These are phyloP conservation scores for Drosophila tsacasi DNA, from an alignment of 1,140 invertebrate genomes.

Conservation along the genomic window DNA sequence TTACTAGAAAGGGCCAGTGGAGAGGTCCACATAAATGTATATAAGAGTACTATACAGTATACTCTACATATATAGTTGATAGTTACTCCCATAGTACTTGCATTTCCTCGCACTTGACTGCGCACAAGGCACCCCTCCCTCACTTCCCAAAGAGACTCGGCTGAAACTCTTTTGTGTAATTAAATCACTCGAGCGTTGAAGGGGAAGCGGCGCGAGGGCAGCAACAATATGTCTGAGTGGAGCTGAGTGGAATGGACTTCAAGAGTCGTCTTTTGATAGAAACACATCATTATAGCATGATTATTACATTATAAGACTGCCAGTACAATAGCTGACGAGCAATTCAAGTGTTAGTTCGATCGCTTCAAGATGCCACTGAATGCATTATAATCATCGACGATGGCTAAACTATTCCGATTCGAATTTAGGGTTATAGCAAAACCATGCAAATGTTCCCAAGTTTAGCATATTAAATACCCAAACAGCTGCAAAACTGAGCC, in stretches of 20 bases:
- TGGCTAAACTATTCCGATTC: neutral
- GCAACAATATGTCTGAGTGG: constrained; percentile 23
- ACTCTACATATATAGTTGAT: constrained; percentile 27
- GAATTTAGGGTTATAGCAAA: constrained; percentile 14
- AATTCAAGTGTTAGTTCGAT: constrained; percentile 55
- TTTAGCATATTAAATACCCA: constrained; percentile 43
- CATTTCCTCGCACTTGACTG: constrained; percentile 81
- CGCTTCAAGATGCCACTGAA: constrained; percentile 16
- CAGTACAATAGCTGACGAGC: constrained; percentile 33
- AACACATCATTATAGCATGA: constrained; percentile 75
- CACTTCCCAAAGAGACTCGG: neutral
- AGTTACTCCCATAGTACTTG: constrained; percentile 45
- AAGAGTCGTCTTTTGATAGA: constrained; percentile 50
- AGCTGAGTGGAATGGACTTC: constrained; percentile 28
- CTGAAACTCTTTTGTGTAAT: constrained; percentile 63
- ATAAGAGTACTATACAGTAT: constrained; percentile 11
- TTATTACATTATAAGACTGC: constrained; percentile 55
- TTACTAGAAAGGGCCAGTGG: constrained; percentile 64
- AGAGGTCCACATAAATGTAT: constrained; percentile 38
- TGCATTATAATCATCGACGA: constrained; percentile 13
- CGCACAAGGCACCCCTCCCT: constrained; percentile 47
- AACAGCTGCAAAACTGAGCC: constrained; percentile 43
- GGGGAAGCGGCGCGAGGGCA: constrained; percentile 15
- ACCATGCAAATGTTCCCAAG: constrained; percentile 21
- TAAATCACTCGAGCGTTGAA: constrained; percentile 80